Evolutionary conservation across 2,797 vertebrate species (phyloP), one percentile per base, ranked within the genome.

Genomic region (Bryconaethiops microstoma): DNA sequence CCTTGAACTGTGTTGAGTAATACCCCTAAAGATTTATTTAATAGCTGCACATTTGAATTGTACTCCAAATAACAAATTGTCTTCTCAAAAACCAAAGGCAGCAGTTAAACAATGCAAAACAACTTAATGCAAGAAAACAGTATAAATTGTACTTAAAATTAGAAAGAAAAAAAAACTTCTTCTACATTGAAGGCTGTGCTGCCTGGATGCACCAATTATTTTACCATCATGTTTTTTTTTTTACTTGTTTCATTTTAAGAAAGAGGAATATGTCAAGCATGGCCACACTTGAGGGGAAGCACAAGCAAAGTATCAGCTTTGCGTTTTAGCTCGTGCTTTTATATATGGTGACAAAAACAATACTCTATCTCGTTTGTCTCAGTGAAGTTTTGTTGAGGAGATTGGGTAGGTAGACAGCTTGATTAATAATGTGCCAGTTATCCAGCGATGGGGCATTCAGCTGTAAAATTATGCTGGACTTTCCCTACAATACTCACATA

Each of bases 351-450:
- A 65, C 21, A 0, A 23, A 42, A 71, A 29, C 35, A 55, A 78
- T 82, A 82, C 76, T 80, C 5, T 80, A 78, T 59, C 76, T 88
- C 75, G 35, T 90, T 90, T 88, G 86, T 91, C 88, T 88, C 84
- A 84, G 76, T 88, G 81, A 83, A 45, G 45, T 72, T 68, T 73
- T 72, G 59, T 85, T 85, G 71, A 45, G 39, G 77, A 83, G 80
- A 88, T 89, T 82, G 86, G 4, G 67, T 59, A 69, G 77, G 70
- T 70, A 83, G 85, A 85, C 16, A 39, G 75, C 74, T 85, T 90
- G 87, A 90, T 86, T 85, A 84, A 89, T 81, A 87, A 69, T 2
- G 23, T 71, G 79, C 70, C 87, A 87, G 79, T 91, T 86, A 87
- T 88, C 81, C 70, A 29, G 65, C 59, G 79, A 74, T 42, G 78